A percentile compares a stretch with the other conserved stretches of the same genome.
Conservation (phyloP, 1,140 invertebrate genomes). For the Diuraphis noxia region DNA sequence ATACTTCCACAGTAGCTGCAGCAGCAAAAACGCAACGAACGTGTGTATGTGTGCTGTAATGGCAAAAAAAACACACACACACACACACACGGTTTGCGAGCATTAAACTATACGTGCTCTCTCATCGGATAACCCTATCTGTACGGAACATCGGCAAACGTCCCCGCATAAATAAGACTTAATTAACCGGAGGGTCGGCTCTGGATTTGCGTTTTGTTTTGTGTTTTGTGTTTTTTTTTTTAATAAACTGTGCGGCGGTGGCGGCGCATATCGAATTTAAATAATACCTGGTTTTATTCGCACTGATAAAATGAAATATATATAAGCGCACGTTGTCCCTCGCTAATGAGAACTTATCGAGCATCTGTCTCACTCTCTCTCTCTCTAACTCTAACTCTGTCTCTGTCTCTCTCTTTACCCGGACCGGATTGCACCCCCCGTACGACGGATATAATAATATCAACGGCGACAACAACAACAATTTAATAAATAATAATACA, state of each 20-base stretch:
- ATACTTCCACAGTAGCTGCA: slow-evolving; percentile 37
- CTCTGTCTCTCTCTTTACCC: neutral
- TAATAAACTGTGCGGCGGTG: neutral
- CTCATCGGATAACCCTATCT: slow-evolving; percentile 50
- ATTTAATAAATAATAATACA: neutral
- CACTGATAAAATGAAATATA: slow-evolving; percentile 51
- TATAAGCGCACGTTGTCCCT: slow-evolving; percentile 33
- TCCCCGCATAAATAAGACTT: slow-evolving; percentile 53
- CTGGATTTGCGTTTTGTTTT: neutral
- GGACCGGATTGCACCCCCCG: neutral
- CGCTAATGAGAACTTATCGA: slow-evolving; percentile 51
- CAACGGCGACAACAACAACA: neutral
- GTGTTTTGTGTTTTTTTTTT: slow-evolving; percentile 8
- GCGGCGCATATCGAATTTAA: slow-evolving; percentile 47
- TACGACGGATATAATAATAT: neutral
- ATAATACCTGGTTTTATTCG: slow-evolving; percentile 52
- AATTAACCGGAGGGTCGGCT: slow-evolving; percentile 43
- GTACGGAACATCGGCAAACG: slow-evolving; percentile 48
- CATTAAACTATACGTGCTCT: neutral
- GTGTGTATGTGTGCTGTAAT: slow-evolving; percentile 42
- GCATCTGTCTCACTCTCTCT: neutral
- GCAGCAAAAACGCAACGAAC: neutral
- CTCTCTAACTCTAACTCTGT: no score
- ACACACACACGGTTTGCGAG: neutral
- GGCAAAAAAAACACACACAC: no score